Base-by-base conservation (phyloP, 2,113 vertebrate species). In the Eolophus roseicapilla region DNA sequence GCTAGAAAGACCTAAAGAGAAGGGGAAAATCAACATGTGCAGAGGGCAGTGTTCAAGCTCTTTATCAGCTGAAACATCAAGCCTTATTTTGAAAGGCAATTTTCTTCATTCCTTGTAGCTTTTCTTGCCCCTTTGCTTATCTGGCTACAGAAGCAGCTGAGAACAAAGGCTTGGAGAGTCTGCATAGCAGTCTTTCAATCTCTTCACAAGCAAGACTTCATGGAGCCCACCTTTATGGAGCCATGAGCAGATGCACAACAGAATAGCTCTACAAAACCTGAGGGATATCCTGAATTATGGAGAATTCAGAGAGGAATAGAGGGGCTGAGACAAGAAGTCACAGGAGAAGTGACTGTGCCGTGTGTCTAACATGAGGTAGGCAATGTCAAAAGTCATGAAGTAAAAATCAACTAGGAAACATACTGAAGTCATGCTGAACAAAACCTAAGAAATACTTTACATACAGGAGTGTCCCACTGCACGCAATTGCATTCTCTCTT, bases 401-500 rank as follows among this genome's bases (percentile, higher is more conserved):
- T 5, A 29, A 88, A 84, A 88, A 46, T 37, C 80, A 50, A 55
- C 21, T 50, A 43, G 62, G 46, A 85, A 82, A 35, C 5, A 55
- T 64, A 52, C 2, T 35, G 47, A 75, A 91, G 12, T 52, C 78
- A 73, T 39, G 23, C 25, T 20, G 13, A 77, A 73, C 11, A 85
- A 92, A 94, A 71, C 6, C 31, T 8, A 17, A 87, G 21, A 69
- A 14, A 31, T 65, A 68, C 17, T 74, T 88, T 65, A 77, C 24
- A 10, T 86, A 37, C 24, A 39, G 53, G 35, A 85, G 7, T 13
- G 19, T 81, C 74, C 82, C 87, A 81, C 23, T 75, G 55, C 71
- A 93, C 16, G 39, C 39, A 88, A 88, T 67, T 96, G 90, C 24
- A 84, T 31, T 65, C 31, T 65, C 15, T 94, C 71, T 74, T 59